phyloP scores from a whole-genome alignment of 2,888 invertebrate genomes.

The Agrilus biguttatus region DNA sequence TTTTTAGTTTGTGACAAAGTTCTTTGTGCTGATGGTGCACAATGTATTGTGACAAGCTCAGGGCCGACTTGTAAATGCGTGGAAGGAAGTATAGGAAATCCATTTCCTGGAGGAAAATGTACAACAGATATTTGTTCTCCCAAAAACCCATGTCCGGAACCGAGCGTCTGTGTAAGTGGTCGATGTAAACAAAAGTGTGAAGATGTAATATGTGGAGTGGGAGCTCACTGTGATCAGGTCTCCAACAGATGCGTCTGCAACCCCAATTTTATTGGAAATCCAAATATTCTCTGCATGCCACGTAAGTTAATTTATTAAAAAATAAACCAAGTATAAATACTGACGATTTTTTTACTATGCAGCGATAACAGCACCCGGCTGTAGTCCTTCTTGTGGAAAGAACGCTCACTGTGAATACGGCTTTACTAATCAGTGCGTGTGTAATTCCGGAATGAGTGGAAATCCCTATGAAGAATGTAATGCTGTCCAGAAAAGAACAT shows the following conservation, averaged over 20 bases:
- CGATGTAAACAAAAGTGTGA: constrained; percentile 82
- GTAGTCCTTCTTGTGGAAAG: constrained; percentile 63
- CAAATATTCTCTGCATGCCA: constrained; percentile 80
- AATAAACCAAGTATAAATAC: not conserved
- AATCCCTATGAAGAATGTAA: constrained; percentile 79
- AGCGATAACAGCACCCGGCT: constrained; percentile 65
- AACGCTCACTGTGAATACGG: constrained; percentile 84
- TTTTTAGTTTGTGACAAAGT: constrained; percentile 57
- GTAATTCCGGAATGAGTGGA: constrained; percentile 69
- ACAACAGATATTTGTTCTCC: constrained; percentile 68
- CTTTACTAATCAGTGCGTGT: constrained; percentile 60
- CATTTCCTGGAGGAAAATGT: constrained; percentile 81
- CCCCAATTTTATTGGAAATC: constrained; percentile 77
- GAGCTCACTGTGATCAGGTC: constrained; percentile 68
- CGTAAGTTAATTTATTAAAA: constrained; percentile 45
- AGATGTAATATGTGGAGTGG: constrained; percentile 73
- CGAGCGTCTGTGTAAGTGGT: constrained; percentile 72
- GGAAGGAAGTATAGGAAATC: constrained; percentile 77
- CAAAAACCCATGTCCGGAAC: constrained; percentile 59
- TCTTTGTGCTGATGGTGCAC: constrained; percentile 68
- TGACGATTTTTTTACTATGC: constrained; percentile 20
- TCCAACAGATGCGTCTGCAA: constrained; percentile 78
- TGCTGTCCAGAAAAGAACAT: constrained; percentile 53
- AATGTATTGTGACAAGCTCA: constrained; percentile 68
- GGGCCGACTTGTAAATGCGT: constrained; percentile 83